Conservation (phyloP, 2,888 invertebrate genomes). For the Dasypolia templi region DNA sequence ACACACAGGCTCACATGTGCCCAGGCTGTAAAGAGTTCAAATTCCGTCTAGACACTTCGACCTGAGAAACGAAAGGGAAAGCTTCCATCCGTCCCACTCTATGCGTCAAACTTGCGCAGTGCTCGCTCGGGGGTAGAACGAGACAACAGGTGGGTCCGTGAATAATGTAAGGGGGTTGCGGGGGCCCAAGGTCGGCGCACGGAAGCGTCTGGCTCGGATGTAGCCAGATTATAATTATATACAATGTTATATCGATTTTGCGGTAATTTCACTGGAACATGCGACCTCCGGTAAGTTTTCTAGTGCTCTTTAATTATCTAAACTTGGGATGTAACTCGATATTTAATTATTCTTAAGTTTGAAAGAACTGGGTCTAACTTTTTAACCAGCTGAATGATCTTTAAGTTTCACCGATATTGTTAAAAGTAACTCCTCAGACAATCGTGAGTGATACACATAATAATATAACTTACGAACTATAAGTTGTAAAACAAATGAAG, state of each 20-base stretch:
- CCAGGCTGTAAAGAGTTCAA: conserved; percentile 86
- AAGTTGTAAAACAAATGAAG: conserved; percentile 17
- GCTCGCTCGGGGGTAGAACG: conserved; percentile 71
- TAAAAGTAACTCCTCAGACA: background rate
- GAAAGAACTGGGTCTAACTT: conserved; percentile 43
- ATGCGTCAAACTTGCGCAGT: conserved; percentile 87
- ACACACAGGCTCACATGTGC: conserved; percentile 73
- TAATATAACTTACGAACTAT: background rate
- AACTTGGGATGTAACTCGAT: conserved; percentile 61
- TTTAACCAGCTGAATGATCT: conserved; percentile 15
- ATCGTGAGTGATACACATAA: background rate
- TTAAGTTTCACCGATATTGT: conserved; percentile 27
- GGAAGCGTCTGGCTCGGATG: conserved; percentile 88
- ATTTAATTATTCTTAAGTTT: conserved; percentile 51
- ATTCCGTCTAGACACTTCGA: conserved; percentile 89
- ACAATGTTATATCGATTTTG: conserved; percentile 83
- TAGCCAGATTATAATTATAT: conserved; percentile 85
- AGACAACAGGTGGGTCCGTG: conserved; percentile 85
- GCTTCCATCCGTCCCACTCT: conserved; percentile 76
- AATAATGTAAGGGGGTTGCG: conserved; percentile 75
- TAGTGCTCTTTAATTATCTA: conserved; percentile 53
- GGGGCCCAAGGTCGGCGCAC: conserved; percentile 87
- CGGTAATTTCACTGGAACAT: conserved; percentile 74
- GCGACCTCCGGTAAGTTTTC: conserved; percentile 60
- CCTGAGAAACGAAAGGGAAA: conserved; percentile 83